Percentiles rank a stretch among this genome's conserved stretches.
Evolutionary conservation across 2,888 invertebrate species (phyloP).

Genomic region (Tipula unca): DNA sequence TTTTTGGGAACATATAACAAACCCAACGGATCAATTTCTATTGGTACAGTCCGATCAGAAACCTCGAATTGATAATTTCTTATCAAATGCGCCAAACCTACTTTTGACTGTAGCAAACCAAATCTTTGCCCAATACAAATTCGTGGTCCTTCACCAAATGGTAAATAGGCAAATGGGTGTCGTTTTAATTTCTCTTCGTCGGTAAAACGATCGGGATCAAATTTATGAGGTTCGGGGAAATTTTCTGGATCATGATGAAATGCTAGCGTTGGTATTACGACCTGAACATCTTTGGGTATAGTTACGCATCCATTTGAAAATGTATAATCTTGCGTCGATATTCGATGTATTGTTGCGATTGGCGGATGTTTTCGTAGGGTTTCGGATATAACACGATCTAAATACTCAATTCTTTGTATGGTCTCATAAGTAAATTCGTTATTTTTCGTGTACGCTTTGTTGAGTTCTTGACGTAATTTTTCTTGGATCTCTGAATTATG

Average conservation of each 20-base stretch:
- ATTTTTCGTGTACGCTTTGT: background rate
- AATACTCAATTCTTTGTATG: background rate
- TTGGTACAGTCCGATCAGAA: background rate
- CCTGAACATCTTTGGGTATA: constrained; percentile 31
- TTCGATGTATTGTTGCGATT: background rate
- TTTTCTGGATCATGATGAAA: constrained; percentile 30
- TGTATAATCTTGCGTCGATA: background rate
- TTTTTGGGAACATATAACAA: background rate
- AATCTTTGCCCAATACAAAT: background rate
- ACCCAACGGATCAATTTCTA: background rate
- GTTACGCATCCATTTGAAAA: constrained; percentile 28
- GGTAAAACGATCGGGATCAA: background rate
- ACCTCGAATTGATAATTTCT: background rate
- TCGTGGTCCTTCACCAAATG: background rate
- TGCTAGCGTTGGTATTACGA: constrained; percentile 31
- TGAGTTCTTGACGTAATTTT: background rate
- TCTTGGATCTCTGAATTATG: background rate
- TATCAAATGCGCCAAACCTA: background rate
- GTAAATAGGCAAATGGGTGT: background rate
- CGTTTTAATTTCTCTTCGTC: background rate
- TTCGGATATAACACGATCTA: background rate
- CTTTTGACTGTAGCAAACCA: background rate
- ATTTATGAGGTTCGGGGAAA: background rate
- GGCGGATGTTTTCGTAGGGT: background rate
- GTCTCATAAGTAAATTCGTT: background rate